Evolutionary conservation across 2,888 invertebrate species (phyloP).

Genomic region (Oasisia sp.): DNA sequence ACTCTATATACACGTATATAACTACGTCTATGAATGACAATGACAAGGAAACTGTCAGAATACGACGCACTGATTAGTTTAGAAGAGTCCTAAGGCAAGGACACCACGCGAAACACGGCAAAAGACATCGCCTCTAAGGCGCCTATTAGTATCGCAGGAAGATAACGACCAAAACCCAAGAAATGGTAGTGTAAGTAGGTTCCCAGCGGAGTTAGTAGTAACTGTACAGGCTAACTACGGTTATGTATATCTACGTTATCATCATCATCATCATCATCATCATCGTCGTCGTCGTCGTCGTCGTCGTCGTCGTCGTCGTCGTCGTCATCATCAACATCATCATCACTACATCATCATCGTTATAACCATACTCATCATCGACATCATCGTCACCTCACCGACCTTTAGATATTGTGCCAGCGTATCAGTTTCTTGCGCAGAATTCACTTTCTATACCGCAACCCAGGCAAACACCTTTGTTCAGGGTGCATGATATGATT

Average conservation of each 20-base stretch:
- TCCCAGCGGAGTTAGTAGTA: neutral
- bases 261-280: too few species aligned
- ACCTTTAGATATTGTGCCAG: neutral
- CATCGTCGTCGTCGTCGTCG: too few species aligned
- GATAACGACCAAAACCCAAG: neutral
- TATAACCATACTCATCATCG: too few species aligned
- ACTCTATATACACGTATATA: neutral
- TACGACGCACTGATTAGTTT: neutral
- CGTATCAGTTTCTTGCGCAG: neutral
- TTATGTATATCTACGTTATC: neutral
- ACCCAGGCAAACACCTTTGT: neutral
- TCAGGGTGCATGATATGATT: neutral
- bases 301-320: too few species aligned
- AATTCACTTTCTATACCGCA: neutral
- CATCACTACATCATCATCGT: too few species aligned
- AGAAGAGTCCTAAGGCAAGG: neutral
- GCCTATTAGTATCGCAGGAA: neutral
- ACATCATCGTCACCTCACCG: neutral
- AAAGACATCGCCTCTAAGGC: neutral
- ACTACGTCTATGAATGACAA: neutral
- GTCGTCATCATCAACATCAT: too few species aligned
- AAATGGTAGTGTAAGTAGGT: neutral
- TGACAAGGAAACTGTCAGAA: neutral
- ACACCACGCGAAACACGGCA: neutral
- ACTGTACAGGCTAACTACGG: neutral